Evolutionary conservation across 2,113 vertebrate genomes (phyloP).

Genomic region (Chamaetylas fuelleborni): DNA sequence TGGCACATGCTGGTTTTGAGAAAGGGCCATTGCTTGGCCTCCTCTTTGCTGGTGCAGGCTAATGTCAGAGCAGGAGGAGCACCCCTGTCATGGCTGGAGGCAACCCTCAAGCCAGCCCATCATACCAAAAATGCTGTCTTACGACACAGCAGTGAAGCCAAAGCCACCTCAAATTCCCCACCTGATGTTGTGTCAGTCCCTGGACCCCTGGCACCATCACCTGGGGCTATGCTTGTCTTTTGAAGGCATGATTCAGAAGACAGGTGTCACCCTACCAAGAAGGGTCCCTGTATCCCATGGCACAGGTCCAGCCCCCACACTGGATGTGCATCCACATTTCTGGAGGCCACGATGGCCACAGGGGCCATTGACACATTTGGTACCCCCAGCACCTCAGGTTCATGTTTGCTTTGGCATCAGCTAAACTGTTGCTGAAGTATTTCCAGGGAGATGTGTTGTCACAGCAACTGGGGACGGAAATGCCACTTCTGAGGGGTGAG

Average conservation of each 20-base stretch:
- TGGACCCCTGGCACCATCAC: background rate
- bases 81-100: background rate
- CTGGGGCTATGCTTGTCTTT: background rate
- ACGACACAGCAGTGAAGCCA: rapidly evolving
- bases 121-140: background rate
- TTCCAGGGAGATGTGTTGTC: background rate
- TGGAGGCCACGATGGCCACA: background rate
- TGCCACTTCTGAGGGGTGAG: background rate
- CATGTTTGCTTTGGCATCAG: background rate
- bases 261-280: rapidly evolving
- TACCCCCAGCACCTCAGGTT: background rate
- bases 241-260: background rate
- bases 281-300: background rate
- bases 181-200: background rate
- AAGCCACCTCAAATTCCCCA: background rate
- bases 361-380: rapidly evolving
- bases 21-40: background rate
- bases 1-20: background rate
- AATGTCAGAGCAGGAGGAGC: rapidly evolving
- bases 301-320: background rate
- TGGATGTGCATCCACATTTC: background rate
- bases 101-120: background rate
- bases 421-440: background rate
- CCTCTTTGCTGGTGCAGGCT: background rate
- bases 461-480: background rate